Evolutionary conservation across 2,113 vertebrate species (phyloP).

Genomic region (Nothoprocta pentlandii): DNA sequence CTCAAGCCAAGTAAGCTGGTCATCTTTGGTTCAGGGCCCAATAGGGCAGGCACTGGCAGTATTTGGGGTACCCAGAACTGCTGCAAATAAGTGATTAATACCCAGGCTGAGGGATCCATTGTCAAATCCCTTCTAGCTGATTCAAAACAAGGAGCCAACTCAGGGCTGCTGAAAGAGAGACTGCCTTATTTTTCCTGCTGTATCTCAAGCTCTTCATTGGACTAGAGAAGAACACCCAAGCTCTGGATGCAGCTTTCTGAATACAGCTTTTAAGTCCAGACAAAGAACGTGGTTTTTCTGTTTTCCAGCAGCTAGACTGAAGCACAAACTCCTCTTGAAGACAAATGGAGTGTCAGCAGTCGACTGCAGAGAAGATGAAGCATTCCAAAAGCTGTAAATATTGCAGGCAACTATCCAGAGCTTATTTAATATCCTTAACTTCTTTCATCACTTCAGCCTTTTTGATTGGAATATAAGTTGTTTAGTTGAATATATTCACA

Average conservation of each 20-base stretch:
- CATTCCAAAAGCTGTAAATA: constrained; percentile 42
- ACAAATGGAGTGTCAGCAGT: constrained; percentile 9
- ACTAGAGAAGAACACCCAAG: neutral
- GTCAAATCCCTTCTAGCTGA: neutral
- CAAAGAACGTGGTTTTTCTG: constrained; percentile 6
- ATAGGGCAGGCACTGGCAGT: fast-evolving
- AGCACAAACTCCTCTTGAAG: neutral
- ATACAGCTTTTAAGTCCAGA: neutral
- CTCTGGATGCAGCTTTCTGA: neutral
- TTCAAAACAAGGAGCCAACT: neutral
- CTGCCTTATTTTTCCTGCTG: neutral
- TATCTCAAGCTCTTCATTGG: neutral
- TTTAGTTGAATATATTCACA: constrained; percentile 6
- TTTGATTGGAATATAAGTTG: neutral
- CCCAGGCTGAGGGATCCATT: neutral
- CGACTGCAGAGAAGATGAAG: constrained; percentile 28
- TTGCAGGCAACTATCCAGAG: constrained; percentile 28
- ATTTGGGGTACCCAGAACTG: neutral
- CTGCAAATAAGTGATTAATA: neutral
- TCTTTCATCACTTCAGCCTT: constrained; percentile 33
- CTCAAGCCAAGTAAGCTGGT: neutral
- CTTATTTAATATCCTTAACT: constrained; percentile 46
- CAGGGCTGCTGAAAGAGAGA: neutral
- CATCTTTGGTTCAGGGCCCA: too few species aligned
- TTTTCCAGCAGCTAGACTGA: neutral